Percentiles rank a stretch among this genome's conserved stretches.
Evolutionary conservation across 1,140 invertebrate species (phyloP).

Genomic region (Drosophila biarmipes): DNA sequence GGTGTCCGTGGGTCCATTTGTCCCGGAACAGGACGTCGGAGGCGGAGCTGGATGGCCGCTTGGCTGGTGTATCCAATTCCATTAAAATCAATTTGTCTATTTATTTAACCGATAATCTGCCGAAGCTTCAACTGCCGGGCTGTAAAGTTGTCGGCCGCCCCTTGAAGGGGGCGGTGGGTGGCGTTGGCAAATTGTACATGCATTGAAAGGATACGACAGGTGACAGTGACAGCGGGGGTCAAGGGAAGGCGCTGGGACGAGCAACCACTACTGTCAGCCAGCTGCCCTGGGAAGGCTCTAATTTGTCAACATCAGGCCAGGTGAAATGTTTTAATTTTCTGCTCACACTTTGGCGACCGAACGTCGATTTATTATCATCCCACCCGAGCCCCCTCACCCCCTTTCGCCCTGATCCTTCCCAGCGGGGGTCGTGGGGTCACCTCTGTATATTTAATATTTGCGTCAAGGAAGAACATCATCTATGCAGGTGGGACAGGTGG

Average conservation of each 20-base stretch:
- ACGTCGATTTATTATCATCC: conserved; percentile 57
- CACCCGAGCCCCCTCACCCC: background rate
- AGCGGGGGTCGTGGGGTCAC: conserved; percentile 44
- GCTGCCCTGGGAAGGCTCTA: conserved; percentile 61
- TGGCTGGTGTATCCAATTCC: conserved; percentile 71
- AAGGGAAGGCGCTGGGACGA: conserved; percentile 3
- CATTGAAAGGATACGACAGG: conserved; percentile 49
- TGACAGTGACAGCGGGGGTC: conserved; percentile 21
- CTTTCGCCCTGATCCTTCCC: conserved; percentile 7
- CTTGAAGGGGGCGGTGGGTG: background rate
- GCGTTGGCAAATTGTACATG: conserved; percentile 45
- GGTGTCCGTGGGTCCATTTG: conserved; percentile 29
- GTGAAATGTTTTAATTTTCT: conserved; percentile 61
- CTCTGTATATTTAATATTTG: conserved; percentile 59
- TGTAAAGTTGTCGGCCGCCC: conserved; percentile 48
- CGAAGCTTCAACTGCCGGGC: conserved; percentile 46
- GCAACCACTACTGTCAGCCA: conserved; percentile 31
- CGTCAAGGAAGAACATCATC: conserved; percentile 43
- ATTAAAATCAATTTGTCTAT: conserved; percentile 83
- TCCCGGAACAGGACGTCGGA: conserved; percentile 37
- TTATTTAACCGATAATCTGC: conserved; percentile 81
- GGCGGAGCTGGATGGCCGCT: conserved; percentile 27
- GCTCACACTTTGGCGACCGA: conserved; percentile 54
- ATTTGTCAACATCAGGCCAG: conserved; percentile 76
- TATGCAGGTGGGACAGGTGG: conserved; percentile 22